These are phyloP conservation scores for Acheta domesticus DNA, from an alignment of 2,888 invertebrate genomes.

Conservation along the genomic window DNA sequence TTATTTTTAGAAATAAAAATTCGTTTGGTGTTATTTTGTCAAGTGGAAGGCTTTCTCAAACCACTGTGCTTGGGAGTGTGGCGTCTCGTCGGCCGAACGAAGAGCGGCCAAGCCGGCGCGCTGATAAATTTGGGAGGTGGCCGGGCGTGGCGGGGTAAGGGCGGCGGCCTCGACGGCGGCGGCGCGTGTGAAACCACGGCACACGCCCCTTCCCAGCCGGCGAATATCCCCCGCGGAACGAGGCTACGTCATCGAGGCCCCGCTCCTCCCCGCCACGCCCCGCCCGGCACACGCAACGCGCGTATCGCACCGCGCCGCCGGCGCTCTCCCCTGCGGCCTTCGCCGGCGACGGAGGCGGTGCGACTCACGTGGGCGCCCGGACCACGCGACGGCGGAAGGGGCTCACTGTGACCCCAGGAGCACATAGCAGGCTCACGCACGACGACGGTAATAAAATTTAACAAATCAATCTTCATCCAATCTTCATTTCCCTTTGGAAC, in stretches of 20 bases:
- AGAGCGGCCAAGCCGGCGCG: neutral
- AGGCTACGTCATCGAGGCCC: neutral
- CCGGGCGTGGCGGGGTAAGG: neutral
- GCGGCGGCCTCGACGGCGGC: neutral
- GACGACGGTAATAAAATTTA: too few species aligned
- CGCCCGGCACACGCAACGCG: neutral
- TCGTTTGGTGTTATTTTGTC: too few species aligned
- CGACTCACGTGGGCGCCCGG: too few species aligned
- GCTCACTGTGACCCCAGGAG: too few species aligned
- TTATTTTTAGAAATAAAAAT: too few species aligned
- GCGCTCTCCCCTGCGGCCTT: neutral
- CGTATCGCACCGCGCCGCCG: neutral
- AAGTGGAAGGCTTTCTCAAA: too few species aligned
- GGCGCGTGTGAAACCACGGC: neutral
- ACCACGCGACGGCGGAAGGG: too few species aligned
- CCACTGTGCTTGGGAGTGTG: too few species aligned
- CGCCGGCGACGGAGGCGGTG: too few species aligned
- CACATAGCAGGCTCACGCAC: too few species aligned
- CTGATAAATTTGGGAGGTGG: neutral
- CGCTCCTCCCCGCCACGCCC: neutral
- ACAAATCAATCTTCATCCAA: too few species aligned
- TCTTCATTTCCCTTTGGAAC: too few species aligned
- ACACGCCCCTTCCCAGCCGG: slow-evolving; percentile 18
- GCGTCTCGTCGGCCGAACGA: neutral
- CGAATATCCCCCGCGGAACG: neutral